A percentile compares a stretch with the other conserved stretches of the same genome.
Evolutionary conservation across 2,888 invertebrate species (phyloP).

Genomic region (Serrognathus titanus): DNA sequence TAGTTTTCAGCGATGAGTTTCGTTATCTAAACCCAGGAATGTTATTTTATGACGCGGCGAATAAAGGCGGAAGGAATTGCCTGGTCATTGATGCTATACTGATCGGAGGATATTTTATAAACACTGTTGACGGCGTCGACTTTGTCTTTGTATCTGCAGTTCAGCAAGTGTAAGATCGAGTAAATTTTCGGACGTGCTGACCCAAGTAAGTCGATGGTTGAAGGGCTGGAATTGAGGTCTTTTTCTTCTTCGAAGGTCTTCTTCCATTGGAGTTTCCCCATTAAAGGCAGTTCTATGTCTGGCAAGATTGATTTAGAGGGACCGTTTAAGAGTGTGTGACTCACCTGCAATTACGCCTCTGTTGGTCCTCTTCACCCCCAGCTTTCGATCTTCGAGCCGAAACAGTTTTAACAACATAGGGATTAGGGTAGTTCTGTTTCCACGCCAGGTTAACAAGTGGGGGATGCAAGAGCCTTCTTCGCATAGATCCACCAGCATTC

Average conservation of each 20-base stretch:
- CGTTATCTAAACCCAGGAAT: conserved; percentile 40
- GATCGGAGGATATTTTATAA: conserved; percentile 38
- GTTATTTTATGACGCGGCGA: too few species aligned
- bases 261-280: conserved; percentile 46
- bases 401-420: conserved; percentile 36
- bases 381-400: conserved; percentile 38
- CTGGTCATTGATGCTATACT: conserved; percentile 1
- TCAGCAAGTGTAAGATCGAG: conserved; percentile 45
- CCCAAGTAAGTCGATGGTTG: conserved; percentile 44
- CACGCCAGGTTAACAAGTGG: conserved; percentile 42
- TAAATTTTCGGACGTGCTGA: conserved; percentile 51
- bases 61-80: background rate
- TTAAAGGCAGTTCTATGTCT: conserved; percentile 46
- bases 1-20: conserved; percentile 47
- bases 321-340: background rate
- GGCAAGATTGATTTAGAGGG: background rate
- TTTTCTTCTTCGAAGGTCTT: conserved; percentile 35
- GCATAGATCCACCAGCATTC: conserved; percentile 37
- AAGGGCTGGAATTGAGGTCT: conserved; percentile 37
- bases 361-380: conserved; percentile 28
- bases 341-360: conserved; percentile 8
- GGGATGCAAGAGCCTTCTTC: conserved; percentile 30
- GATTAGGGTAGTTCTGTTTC: conserved; percentile 34
- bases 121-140: conserved; percentile 41
- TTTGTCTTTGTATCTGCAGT: conserved; percentile 36